A percentile compares a stretch with the other conserved stretches of the same genome.
phyloP scores from a whole-genome alignment of 2,888 invertebrate genomes.

The Tachina grossa region DNA sequence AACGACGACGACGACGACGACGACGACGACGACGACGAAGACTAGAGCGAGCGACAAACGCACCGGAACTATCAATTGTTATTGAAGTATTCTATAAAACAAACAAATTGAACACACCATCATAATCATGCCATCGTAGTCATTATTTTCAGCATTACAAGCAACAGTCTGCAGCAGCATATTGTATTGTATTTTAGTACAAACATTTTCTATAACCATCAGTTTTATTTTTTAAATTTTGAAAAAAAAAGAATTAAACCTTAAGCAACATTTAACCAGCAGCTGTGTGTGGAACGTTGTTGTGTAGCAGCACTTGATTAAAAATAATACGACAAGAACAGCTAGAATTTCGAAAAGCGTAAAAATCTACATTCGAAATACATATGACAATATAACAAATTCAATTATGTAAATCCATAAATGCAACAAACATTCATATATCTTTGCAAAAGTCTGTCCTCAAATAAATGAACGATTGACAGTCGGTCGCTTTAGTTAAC shows the following conservation, averaged over 20 bases:
- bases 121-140: conserved; percentile 26
- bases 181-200: conserved; percentile 11
- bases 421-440: conserved; percentile 62
- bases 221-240: conserved; percentile 25
- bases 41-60: conserved; percentile 54
- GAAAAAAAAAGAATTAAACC: conserved; percentile 12
- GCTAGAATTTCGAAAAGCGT: conserved; percentile 40
- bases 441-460: conserved; percentile 30
- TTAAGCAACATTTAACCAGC: conserved; percentile 63
- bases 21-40: conserved; percentile 36
- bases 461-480: conserved; percentile 49
- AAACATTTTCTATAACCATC: conserved; percentile 48
- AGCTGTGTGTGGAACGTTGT: conserved; percentile 27
- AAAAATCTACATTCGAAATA: conserved; percentile 74
- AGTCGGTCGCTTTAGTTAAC: conserved; percentile 23
- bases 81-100: conserved; percentile 71
- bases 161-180: conserved; percentile 14
- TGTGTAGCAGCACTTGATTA: conserved; percentile 58
- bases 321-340: conserved; percentile 59
- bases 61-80: conserved; percentile 82
- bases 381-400: conserved; percentile 82
- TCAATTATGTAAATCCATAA: conserved; percentile 82
- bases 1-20: conserved; percentile 19
- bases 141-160: conserved; percentile 12
- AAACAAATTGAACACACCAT: conserved; percentile 55